A percentile compares a stretch with the other conserved stretches of the same genome.
These are phyloP conservation scores for Drosophila barbarae DNA, from an alignment of 2,888 invertebrate genomes.

Conservation along the genomic window DNA sequence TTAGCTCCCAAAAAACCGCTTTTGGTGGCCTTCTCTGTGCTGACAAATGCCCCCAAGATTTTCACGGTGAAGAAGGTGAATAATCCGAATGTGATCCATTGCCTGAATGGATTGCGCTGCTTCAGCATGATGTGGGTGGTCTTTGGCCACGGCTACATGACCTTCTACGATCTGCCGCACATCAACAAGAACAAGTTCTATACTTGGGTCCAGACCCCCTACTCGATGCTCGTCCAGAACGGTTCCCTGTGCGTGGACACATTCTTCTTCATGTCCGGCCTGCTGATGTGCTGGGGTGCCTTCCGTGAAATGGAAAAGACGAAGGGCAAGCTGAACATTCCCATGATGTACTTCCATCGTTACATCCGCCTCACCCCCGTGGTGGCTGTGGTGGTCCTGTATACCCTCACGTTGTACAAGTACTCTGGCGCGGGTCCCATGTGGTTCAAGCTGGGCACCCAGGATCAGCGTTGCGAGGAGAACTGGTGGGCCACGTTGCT, in stretches of 20 bases:
- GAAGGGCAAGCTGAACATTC: constrained; percentile 76
- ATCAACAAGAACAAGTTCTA: constrained; percentile 73
- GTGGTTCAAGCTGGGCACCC: constrained; percentile 80
- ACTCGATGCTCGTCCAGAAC: constrained; percentile 78
- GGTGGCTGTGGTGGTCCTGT: constrained; percentile 80
- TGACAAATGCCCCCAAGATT: constrained; percentile 79
- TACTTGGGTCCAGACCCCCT: constrained; percentile 76
- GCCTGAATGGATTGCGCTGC: constrained; percentile 80
- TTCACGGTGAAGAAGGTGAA: constrained; percentile 75
- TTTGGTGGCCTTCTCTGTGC: constrained; percentile 78
- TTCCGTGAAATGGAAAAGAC: constrained; percentile 78
- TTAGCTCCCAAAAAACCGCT: constrained; percentile 68
- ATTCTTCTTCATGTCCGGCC: constrained; percentile 83
- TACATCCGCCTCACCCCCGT: constrained; percentile 82
- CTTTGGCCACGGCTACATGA: constrained; percentile 79
- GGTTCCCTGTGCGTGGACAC: constrained; percentile 83
- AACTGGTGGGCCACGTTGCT: constrained; percentile 81
- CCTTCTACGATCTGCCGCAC: constrained; percentile 77
- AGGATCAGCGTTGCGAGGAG: constrained; percentile 76
- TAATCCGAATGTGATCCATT: constrained; percentile 78
- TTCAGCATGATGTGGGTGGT: constrained; percentile 81
- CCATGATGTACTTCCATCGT: constrained; percentile 79
- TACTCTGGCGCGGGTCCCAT: constrained; percentile 81
- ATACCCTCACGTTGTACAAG: constrained; percentile 80
- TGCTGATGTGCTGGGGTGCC: constrained; percentile 81